Base-by-base conservation (phyloP, 2,797 vertebrate species). In the Sitta carolinensis region DNA sequence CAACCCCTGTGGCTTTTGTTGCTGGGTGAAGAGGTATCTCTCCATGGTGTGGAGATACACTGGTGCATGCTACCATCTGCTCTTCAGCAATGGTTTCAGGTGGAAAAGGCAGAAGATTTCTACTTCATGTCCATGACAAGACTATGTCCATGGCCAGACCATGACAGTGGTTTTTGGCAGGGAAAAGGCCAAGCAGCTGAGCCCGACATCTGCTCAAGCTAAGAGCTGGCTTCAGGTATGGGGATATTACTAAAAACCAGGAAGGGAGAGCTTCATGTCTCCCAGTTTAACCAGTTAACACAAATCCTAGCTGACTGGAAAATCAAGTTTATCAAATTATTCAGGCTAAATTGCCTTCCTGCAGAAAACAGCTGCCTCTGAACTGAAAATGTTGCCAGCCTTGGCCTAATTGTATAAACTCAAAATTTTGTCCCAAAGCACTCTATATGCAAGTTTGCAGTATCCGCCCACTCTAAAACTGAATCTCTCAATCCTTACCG, bases 161-260 rank as follows among this genome's bases (percentile, higher is more conserved):
- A 26, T 27, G 29, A 11, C 22, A 25, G 34, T 45, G 6, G 3
- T 43, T 50, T 54, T 4, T 51, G 57, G 5, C 27, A 67, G 19
- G 8, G 11, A 63, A 78, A 55, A 25, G 16, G 11, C 5, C 13
- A 36, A 51, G 5, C 5, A 69, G 21, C 18, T 51, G 20, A 84
- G 20, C 4, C 10, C 0, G 0, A 34, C 2, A 2, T 20, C 22
- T 80, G 13, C 52, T 77, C 20, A 55, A 27, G 10, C 7, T 74
- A 50, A 47, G 68, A 54, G 5, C 10, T 61, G 50, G 21, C 16
- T 79, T 85, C 40, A 83, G 13, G 15, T 7, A 30, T 16, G 55
- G 21, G 10, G 8, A 38, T 2, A 3, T 27, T 26, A 3, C 13
- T 70, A 50, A 61, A 22, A 80, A 73, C 10, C 22, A 54, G 9